Conservation (phyloP, 2,113 vertebrate genomes). For the Hemiprocne comata region DNA sequence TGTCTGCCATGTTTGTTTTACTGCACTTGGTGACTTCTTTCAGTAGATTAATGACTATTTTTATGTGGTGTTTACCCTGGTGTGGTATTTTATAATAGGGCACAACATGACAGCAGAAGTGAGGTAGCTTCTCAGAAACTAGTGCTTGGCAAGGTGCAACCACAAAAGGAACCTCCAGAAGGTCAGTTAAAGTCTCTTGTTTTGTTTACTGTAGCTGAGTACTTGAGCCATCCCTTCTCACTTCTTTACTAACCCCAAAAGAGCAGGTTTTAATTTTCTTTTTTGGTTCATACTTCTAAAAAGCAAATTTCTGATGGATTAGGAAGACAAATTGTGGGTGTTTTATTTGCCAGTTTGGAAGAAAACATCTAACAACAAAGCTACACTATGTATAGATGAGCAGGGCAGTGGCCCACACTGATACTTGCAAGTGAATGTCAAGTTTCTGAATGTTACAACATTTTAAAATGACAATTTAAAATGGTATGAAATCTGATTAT, state of each 20-base stretch:
- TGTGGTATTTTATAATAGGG: slow-evolving; percentile 61
- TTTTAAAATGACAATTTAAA: background rate
- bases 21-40: background rate
- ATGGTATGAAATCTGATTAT: background rate
- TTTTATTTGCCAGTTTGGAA: background rate
- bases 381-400: background rate
- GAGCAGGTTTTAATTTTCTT: background rate
- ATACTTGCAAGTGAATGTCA: background rate
- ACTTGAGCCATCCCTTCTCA: background rate
- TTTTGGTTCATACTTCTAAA: background rate
- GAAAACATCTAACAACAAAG: background rate
- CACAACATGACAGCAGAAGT: slow-evolving; percentile 62
- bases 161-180: slow-evolving; percentile 52
- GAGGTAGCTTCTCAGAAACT: slow-evolving; percentile 25
- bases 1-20: background rate
- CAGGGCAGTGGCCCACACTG: background rate
- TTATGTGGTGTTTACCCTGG: background rate
- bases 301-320: background rate
- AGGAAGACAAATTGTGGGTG: background rate
- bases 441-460: background rate
- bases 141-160: background rate
- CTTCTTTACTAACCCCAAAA: background rate
- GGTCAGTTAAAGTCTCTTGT: slow-evolving; percentile 65
- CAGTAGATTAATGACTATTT: background rate
- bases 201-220: background rate